A percentile compares a stretch with the other conserved stretches of the same genome.
These are phyloP conservation scores for Holacanthella duospinosa DNA, from an alignment of 2,888 invertebrate genomes.

Conservation along the genomic window DNA sequence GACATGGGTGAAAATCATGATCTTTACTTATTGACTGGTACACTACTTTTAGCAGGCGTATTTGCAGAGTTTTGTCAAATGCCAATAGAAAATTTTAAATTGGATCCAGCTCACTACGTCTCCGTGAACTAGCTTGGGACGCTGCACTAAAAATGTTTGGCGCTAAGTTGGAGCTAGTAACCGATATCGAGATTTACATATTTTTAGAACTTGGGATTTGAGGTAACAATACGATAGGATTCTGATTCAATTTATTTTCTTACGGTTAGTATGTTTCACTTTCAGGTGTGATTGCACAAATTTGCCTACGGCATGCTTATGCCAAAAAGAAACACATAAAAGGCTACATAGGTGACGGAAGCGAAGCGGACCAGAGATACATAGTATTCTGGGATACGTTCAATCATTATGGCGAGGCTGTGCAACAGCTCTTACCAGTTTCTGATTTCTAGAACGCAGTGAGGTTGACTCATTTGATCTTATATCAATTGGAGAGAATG, in stretches of 20 bases:
- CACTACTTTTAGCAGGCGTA: constrained; percentile 30
- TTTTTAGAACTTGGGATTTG: constrained; percentile 17
- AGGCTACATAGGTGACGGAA: not conserved
- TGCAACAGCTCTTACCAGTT: constrained; percentile 8
- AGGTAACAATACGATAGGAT: constrained; percentile 9
- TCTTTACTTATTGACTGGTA: constrained; percentile 33
- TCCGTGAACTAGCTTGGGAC: constrained; percentile 23
- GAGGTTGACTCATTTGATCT: too few relatives aligned
- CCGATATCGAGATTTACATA: constrained; percentile 10
- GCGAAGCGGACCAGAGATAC: not conserved
- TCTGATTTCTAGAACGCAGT: too few relatives aligned
- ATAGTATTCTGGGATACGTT: constrained; percentile 18
- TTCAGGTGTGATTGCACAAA: not conserved
- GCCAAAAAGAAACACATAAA: constrained; percentile 20
- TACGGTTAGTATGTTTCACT: not conserved
- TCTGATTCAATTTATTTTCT: not conserved
- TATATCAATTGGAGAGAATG: too few relatives aligned
- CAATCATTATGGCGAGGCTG: constrained; percentile 12
- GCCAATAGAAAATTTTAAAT: constrained; percentile 24
- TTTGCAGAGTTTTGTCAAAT: constrained; percentile 37
- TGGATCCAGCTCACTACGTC: constrained; percentile 34
- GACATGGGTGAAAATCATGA: constrained; percentile 36
- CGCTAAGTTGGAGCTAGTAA: constrained; percentile 11
- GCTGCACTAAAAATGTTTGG: constrained; percentile 15
- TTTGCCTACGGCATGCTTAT: constrained; percentile 19